phyloP scores from a whole-genome alignment of 2,797 vertebrate species.

The Carapus acus region DNA sequence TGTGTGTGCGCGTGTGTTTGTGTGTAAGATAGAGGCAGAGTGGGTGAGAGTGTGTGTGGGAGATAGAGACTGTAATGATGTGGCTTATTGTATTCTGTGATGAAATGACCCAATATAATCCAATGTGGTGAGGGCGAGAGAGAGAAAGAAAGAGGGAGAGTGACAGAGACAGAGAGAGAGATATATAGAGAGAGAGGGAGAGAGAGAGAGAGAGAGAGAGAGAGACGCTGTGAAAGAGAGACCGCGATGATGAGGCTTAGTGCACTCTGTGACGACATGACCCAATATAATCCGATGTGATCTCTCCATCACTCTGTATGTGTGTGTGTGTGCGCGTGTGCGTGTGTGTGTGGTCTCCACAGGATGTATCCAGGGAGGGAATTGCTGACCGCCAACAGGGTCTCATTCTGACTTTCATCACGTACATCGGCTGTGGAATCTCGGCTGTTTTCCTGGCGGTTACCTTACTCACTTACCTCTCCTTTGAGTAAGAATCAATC shows the following conservation, averaged over 20 bases:
- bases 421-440: conserved; percentile 90
- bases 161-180: too few relatives aligned
- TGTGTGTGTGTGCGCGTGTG: background rate
- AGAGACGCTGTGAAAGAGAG: too few relatives aligned
- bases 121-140: too few relatives aligned
- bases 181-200: too few relatives aligned
- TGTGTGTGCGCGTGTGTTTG: conserved; percentile 4
- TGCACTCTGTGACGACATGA: background rate
- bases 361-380: conserved; percentile 78
- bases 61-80: background rate
- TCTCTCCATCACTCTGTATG: background rate
- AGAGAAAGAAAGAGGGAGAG: too few relatives aligned
- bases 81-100: background rate
- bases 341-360: conserved; percentile 39
- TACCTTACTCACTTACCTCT: conserved; percentile 73
- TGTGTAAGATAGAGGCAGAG: too few relatives aligned
- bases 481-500: conserved; percentile 51
- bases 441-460: conserved; percentile 86
- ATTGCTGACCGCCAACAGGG: conserved; percentile 60
- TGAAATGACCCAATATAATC: background rate
- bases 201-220: too few relatives aligned
- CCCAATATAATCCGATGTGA: background rate
- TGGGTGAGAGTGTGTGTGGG: too few relatives aligned
- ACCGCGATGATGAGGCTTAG: background rate
- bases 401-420: conserved; percentile 85